These are phyloP conservation scores for Cecidostiba fungosa DNA, from an alignment of 2,888 invertebrate species.

Conservation along the genomic window DNA sequence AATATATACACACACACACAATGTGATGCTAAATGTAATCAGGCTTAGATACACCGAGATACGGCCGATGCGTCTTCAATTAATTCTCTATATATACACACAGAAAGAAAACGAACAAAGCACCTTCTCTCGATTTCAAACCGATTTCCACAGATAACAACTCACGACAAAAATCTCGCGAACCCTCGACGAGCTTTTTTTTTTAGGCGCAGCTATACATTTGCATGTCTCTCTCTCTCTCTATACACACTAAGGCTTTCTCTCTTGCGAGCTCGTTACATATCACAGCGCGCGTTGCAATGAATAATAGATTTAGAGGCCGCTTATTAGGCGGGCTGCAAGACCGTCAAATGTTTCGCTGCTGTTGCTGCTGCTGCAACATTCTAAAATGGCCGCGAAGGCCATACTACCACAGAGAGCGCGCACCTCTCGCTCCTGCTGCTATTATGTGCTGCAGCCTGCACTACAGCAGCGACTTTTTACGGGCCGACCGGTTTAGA, in stretches of 20 bases:
- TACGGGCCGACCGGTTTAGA: conserved; percentile 77
- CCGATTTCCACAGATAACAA: neutral
- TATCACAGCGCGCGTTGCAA: neutral
- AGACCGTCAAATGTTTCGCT: conserved; percentile 57
- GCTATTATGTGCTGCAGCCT: conserved; percentile 48
- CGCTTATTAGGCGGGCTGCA: conserved; percentile 76
- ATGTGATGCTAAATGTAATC: neutral
- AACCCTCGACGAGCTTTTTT: neutral
- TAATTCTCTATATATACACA: neutral
- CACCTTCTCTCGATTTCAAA: conserved; percentile 6
- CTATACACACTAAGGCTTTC: neutral
- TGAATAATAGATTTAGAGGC: conserved; percentile 77
- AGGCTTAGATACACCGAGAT: neutral
- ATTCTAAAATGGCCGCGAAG: conserved; percentile 64
- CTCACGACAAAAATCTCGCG: neutral
- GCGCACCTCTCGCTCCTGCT: conserved; percentile 27
- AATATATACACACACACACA: neutral
- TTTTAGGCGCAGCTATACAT: conserved; percentile 27
- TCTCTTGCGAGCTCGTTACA: neutral
- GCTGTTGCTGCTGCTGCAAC: conserved; percentile 26
- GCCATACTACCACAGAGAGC: neutral
- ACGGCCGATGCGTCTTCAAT: neutral
- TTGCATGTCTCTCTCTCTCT: conserved; percentile 30
- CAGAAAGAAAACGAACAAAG: conserved; percentile 9
- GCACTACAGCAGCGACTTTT: conserved; percentile 29